Evolutionary conservation across 92 coral and sea anemone species (phyloP), one percentile per base, ranked within the genome.

Genomic region (Pocillopora meandrina): DNA sequence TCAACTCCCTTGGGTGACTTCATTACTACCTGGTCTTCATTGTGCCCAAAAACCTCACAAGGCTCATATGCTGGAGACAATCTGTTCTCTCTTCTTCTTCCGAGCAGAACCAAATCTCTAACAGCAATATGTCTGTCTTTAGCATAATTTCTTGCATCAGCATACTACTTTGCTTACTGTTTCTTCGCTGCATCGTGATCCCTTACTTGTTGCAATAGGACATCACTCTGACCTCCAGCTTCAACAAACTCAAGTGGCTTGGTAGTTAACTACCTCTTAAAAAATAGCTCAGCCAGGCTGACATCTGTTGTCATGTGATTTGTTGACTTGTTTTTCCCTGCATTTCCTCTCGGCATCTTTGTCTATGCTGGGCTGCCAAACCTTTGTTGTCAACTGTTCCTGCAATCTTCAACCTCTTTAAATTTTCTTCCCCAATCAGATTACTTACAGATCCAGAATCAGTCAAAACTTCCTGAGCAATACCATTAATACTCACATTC

Each of bases 391-490:
- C 31, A 87, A 36, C 4, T 72, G 72, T 52, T 87, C 93, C 90
- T 6, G 72, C 64, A 70, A 72, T 61, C 65, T 80, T 65, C 87
- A 80, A 36, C 66, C 82, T 80, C 72, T 86, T 31, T 70, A 72
- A 87, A 71, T 87, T 84, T n/a, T 79, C 76, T 31, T 67, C 82
- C 74, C 84, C 80, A 12, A 87, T 90, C 81, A 91, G 83, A 77
- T 91, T 92, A 73, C 88, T 89, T 69, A 85, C 90, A 42, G 95
- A 92, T 52, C 90, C 95, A 74, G 90, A 88, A 81, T 92, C 92
- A 42, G 8, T 42, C 52, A 42, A 42, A 42, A 42, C 52, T 42
- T 42, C 52, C 52, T 42, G 52, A 42, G 52, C 52, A 26, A 26
- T 26, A 26, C 31, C 31, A 26, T 26, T 26, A 26, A 26, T 26